A percentile compares a stretch with the other conserved stretches of the same genome.
Evolutionary conservation across 2,113 vertebrate species (phyloP).

Genomic region (Rattus rattus): DNA sequence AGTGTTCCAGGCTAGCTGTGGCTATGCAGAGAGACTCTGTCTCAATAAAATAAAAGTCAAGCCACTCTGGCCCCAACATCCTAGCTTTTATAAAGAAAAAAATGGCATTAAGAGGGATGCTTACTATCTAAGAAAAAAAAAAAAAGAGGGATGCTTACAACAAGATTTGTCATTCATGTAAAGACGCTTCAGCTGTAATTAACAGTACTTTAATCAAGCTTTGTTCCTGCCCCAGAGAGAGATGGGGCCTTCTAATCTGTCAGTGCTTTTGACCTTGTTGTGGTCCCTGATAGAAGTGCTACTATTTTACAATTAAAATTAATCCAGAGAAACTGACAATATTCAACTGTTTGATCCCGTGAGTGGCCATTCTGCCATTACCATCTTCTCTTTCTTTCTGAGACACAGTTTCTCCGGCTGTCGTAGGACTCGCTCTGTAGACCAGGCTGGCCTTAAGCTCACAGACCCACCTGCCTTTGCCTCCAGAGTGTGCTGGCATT

Average conservation of each 20-base stretch:
- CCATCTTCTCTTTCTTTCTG: not conserved
- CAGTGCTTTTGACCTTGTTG: fast-evolving
- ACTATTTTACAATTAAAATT: not conserved
- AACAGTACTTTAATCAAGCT: not conserved
- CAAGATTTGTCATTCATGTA: not conserved
- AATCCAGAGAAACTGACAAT: not conserved
- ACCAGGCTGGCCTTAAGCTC: too few relatives aligned
- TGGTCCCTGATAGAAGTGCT: not conserved
- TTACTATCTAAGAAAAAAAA: too few relatives aligned
- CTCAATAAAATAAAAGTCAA: not conserved
- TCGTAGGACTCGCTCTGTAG: too few relatives aligned
- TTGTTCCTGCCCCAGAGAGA: not conserved
- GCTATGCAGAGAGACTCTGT: not conserved
- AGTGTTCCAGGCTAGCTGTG: not conserved
- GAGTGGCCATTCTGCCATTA: not conserved
- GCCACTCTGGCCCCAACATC: not conserved
- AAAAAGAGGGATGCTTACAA: not conserved
- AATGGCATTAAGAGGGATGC: not conserved
- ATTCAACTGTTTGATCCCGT: not conserved
- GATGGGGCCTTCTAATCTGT: not conserved
- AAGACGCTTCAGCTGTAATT: not conserved
- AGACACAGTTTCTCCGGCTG: not conserved
- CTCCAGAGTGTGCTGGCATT: too few relatives aligned
- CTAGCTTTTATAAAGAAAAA: not conserved
- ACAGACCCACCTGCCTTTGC: too few relatives aligned